Evolutionary conservation across 2,113 vertebrate genomes (phyloP).

Genomic region (Platycercus adscitus): DNA sequence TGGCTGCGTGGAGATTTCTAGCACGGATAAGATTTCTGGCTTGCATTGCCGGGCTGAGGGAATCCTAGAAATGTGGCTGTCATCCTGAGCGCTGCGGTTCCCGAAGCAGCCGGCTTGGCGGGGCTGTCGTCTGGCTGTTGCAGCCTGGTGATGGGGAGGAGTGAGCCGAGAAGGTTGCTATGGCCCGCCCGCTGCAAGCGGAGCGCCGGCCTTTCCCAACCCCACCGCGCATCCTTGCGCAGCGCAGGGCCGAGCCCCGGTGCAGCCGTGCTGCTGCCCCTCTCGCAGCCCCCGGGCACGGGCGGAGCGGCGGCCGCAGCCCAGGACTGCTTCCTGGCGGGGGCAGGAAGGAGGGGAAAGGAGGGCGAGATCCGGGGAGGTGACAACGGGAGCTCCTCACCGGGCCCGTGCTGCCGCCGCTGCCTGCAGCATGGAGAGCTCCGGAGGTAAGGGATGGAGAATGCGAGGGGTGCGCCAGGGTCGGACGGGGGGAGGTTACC

Average conservation of each 20-base stretch:
- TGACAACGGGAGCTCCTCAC: neutral
- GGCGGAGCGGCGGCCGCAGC: neutral
- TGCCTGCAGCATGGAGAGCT: neutral
- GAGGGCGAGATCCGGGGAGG: neutral
- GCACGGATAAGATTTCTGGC: neutral
- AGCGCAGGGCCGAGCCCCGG: neutral
- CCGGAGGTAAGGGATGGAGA: neutral
- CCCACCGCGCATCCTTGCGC: neutral
- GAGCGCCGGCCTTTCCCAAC: neutral
- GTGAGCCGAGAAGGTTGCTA: neutral
- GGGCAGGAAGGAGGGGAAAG: neutral
- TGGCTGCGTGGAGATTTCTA: neutral
- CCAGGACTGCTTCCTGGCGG: neutral
- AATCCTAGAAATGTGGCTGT: neutral
- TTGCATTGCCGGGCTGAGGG: neutral
- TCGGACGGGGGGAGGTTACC: rapidly evolving
- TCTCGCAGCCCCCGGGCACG: neutral
- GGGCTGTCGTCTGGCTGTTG: neutral
- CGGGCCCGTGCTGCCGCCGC: neutral
- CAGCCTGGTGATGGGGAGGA: neutral
- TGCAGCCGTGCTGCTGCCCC: neutral
- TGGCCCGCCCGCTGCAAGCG: rapidly evolving
- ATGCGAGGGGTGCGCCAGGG: neutral
- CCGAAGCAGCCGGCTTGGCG: rapidly evolving
- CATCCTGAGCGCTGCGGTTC: neutral